Base-by-base conservation (phyloP, 2,113 vertebrate genomes). In the Brachionichthys hirsutus region DNA sequence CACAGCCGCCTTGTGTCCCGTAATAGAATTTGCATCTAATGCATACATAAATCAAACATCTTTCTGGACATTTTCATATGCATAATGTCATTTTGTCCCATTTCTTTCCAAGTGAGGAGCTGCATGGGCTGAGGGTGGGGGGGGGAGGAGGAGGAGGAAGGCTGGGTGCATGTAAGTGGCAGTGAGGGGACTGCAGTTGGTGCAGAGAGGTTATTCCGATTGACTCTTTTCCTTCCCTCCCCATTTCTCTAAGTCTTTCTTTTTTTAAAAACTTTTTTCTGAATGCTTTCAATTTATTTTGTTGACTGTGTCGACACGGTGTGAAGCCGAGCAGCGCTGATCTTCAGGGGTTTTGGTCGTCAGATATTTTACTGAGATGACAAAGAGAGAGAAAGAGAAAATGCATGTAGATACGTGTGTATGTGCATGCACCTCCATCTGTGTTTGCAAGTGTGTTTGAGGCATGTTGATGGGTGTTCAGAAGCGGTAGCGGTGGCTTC, bases 11-110 rank as follows among this genome's bases (percentile, higher is more conserved):
- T 94, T 93, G 93, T 94, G 95, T 95, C 93, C 95, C 92, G 95
- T 98, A 98, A 98, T 98, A 96, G 95, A 98, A 98, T 98, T 98
- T 98, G 94, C 95, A 98, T 98, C 96, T 98, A 98, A 98, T 98
- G 95, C 95, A 98, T 98, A 96, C 95, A 98, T 98, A 98, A 98
- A 98, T 98, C 96, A 98, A 98, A 98, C 96, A 98, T 98, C 95
- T 98, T 98, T 97, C 95, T 96, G 95, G 96, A 98, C 95, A 98
- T 98, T 98, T 98, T 98, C 96, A 98, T 98, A 98, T 98, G 95
- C 96, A 98, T 98, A 98, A 98, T 98, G 95, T 98, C 95, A 98
- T 98, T 98, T 95, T 94, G 95, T 95, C 94, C 94, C 90, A 92
- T 94, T 94, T 96, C 94, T 92, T 83, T 95, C 93, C 90, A 75